phyloP scores from a whole-genome alignment of 2,888 invertebrate species.

The Chrysina gloriosa region DNA sequence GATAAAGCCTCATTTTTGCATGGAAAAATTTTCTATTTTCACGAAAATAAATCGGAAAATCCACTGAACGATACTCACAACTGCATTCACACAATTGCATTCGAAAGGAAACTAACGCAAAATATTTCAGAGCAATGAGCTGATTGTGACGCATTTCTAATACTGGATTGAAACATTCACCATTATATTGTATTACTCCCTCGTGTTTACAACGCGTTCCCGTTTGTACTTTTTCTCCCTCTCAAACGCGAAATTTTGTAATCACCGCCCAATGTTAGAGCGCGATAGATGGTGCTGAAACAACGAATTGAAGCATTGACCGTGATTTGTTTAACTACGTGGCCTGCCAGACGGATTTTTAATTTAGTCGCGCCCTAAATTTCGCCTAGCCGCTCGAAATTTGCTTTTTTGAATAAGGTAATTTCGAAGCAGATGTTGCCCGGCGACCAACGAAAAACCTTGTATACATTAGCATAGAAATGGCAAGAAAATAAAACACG shows the following conservation, averaged over 20 bases:
- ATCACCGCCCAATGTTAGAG: background rate
- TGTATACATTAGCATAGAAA: slow-evolving; percentile 24
- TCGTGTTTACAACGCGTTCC: no score
- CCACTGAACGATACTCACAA: no score
- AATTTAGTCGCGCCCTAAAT: slow-evolving; percentile 25
- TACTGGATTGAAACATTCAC: no score
- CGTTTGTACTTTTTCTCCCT: no score
- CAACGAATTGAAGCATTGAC: background rate
- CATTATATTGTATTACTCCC: no score
- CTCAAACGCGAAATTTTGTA: background rate
- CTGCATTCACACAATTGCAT: no score
- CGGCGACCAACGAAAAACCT: slow-evolving; percentile 3
- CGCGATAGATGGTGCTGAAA: background rate
- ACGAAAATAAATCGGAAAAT: no score
- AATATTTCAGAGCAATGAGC: no score
- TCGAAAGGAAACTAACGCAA: no score
- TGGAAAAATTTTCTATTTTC: no score
- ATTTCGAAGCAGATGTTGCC: slow-evolving; percentile 24
- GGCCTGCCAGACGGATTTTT: background rate
- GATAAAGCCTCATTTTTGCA: no score
- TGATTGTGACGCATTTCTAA: no score
- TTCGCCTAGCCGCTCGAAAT: background rate
- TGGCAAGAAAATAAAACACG: slow-evolving; percentile 15
- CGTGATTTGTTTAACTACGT: background rate
- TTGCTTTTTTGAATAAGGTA: slow-evolving; percentile 18